Evolutionary conservation across 2,113 vertebrate species (phyloP).

Genomic region (Aspidoscelis tigris): DNA sequence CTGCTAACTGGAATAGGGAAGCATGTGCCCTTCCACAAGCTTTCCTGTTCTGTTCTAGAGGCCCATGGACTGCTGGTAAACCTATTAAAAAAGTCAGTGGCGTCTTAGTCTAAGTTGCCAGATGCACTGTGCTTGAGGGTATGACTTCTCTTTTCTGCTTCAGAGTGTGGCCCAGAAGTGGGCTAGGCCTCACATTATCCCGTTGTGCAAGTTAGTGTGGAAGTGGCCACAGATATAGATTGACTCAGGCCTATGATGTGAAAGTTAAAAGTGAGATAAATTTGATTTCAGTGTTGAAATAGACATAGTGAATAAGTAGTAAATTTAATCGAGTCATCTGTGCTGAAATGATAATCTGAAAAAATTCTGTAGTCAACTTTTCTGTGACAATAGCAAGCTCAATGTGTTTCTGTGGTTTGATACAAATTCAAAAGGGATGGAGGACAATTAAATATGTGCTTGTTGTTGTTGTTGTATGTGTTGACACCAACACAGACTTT

Average conservation of each 20-base stretch:
- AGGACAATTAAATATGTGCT: slow-evolving; percentile 60
- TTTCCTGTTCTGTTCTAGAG: too few species aligned
- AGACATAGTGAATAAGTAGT: not conserved
- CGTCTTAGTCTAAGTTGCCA: too few species aligned
- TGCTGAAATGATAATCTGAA: slow-evolving; percentile 19
- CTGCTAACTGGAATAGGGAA: too few species aligned
- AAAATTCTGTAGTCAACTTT: slow-evolving; percentile 54
- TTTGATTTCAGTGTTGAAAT: not conserved
- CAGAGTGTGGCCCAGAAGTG: too few species aligned
- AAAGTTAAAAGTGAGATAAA: not conserved
- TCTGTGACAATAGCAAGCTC: slow-evolving; percentile 48
- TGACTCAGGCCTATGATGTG: not conserved
- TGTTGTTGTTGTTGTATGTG: slow-evolving; percentile 41
- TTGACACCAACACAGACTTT: not conserved
- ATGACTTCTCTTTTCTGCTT: too few species aligned
- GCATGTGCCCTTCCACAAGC: too few species aligned
- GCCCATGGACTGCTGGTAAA: too few species aligned
- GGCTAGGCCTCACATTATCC: too few species aligned
- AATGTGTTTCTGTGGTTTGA: slow-evolving; percentile 48
- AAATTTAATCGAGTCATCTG: slow-evolving; percentile 33
- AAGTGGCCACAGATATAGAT: too few species aligned
- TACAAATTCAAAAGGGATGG: slow-evolving; percentile 56
- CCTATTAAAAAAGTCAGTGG: too few species aligned
- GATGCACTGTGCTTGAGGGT: too few species aligned
- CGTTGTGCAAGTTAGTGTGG: too few species aligned